Evolutionary conservation across 2,888 invertebrate species (phyloP).

Genomic region (Sthenelais limicola): DNA sequence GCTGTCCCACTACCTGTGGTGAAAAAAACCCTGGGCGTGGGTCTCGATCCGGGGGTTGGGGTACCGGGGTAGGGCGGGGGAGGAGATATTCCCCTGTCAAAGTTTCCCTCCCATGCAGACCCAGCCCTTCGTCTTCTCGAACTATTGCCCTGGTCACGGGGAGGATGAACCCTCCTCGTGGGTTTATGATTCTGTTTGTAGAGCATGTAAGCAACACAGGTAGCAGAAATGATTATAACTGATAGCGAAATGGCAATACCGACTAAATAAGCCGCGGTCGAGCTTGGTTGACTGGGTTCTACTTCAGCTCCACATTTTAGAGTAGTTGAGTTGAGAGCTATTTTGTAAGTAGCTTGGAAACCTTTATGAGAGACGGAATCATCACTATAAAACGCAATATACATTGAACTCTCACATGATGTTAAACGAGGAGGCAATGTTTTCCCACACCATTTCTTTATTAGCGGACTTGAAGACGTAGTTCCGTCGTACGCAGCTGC

Average conservation of each 20-base stretch:
- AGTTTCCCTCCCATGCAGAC: not conserved
- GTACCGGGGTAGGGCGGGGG: slow-evolving; percentile 1
- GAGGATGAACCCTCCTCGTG: not conserved
- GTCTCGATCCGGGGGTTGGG: no score
- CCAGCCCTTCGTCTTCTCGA: not conserved
- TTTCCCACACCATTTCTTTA: slow-evolving; percentile 2
- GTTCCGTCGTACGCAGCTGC: not conserved
- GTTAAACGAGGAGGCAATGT: not conserved
- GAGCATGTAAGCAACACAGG: not conserved
- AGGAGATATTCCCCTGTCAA: not conserved
- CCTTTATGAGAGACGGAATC: not conserved
- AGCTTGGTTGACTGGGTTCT: no score
- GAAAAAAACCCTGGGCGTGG: slow-evolving; percentile 7
- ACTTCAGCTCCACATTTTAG: not conserved
- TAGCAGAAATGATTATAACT: not conserved
- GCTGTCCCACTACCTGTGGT: not conserved
- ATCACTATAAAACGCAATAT: not conserved
- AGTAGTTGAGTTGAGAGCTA: not conserved
- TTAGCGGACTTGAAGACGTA: not conserved
- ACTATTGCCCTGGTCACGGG: not conserved
- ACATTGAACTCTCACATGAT: not conserved
- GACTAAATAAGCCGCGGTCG: not conserved
- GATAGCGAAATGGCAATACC: not conserved
- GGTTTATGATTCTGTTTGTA: slow-evolving; percentile 11
- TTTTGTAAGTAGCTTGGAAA: not conserved